These are phyloP conservation scores for Acanthopagrus latus DNA, from an alignment of 2,797 vertebrate species.

Conservation along the genomic window DNA sequence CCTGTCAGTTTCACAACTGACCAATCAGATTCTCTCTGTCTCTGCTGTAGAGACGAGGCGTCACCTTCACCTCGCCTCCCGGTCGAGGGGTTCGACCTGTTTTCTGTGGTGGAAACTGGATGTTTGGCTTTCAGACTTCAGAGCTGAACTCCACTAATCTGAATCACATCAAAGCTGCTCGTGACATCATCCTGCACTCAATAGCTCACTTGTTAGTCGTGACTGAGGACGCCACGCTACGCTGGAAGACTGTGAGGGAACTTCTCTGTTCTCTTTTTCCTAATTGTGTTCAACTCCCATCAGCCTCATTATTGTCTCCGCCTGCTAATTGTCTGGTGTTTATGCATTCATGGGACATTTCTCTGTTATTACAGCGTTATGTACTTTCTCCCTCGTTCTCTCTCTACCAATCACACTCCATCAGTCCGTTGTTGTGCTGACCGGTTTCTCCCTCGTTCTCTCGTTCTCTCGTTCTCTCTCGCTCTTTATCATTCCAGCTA, in stretches of 20 bases:
- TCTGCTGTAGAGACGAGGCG: too few species aligned
- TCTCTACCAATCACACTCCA: neutral
- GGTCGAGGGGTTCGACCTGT: too few species aligned
- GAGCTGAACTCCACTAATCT: too few species aligned
- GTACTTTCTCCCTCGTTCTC: constrained; percentile 2
- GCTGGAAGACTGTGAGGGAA: too few species aligned
- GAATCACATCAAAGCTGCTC: too few species aligned
- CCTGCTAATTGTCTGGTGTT: constrained; percentile 37
- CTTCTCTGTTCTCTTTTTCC: constrained; percentile 14
- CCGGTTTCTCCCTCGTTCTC: constrained; percentile 14
- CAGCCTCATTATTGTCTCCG: constrained; percentile 12
- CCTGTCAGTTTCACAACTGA: too few species aligned
- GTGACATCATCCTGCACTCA: neutral
- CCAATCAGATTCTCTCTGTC: too few species aligned
- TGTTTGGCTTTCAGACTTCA: too few species aligned
- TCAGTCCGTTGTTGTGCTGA: neutral
- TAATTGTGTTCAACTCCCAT: constrained; percentile 43
- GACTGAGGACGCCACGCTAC: neutral
- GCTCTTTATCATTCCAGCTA: constrained; percentile 2
- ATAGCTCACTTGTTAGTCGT: neutral
- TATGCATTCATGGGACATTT: constrained; percentile 5
- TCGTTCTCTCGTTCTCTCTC: too few species aligned
- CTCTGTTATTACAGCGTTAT: neutral
- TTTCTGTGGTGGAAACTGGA: too few species aligned
- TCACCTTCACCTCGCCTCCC: too few species aligned